Percentiles rank a stretch among this genome's conserved stretches.
Evolutionary conservation across 1,140 invertebrate species (phyloP).

Genomic region (Parasteatoda tepidariorum): DNA sequence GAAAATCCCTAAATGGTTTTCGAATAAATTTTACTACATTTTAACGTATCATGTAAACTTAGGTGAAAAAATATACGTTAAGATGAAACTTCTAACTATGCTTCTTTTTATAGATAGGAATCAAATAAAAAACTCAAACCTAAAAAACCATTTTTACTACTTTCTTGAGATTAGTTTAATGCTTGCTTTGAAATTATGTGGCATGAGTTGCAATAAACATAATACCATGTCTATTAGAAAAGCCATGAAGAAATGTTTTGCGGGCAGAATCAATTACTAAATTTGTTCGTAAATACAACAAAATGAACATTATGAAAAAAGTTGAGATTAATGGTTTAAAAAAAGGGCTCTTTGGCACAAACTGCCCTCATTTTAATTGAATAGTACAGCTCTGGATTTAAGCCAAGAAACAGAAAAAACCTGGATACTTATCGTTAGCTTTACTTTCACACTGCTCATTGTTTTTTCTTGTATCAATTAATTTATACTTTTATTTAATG

Average conservation of each 20-base stretch:
- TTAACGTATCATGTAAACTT: too few species aligned
- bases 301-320: too few species aligned
- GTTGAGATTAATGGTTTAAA: not conserved
- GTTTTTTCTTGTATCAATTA: constrained; percentile 20
- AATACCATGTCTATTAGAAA: not conserved
- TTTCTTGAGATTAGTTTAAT: too few species aligned
- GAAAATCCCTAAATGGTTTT: too few species aligned
- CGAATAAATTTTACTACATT: too few species aligned
- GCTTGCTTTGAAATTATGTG: not conserved
- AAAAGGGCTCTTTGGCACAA: not conserved
- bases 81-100: too few species aligned
- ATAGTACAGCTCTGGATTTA: constrained; percentile 11
- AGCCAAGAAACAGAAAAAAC: constrained; percentile 25
- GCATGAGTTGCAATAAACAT: not conserved
- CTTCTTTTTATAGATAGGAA: too few species aligned
- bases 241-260: not conserved
- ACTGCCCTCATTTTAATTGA: constrained; percentile 47
- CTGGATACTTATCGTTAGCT: not conserved
- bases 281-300: not conserved
- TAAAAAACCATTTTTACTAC: too few species aligned
- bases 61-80: too few species aligned
- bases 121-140: too few species aligned
- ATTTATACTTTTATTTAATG: constrained; percentile 4
- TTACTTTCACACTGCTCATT: not conserved
- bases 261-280: not conserved